Percentiles rank a stretch among this genome's conserved stretches.
Evolutionary conservation across 2,797 vertebrate species (phyloP).

Genomic region (Cirrhinus mrigala): DNA sequence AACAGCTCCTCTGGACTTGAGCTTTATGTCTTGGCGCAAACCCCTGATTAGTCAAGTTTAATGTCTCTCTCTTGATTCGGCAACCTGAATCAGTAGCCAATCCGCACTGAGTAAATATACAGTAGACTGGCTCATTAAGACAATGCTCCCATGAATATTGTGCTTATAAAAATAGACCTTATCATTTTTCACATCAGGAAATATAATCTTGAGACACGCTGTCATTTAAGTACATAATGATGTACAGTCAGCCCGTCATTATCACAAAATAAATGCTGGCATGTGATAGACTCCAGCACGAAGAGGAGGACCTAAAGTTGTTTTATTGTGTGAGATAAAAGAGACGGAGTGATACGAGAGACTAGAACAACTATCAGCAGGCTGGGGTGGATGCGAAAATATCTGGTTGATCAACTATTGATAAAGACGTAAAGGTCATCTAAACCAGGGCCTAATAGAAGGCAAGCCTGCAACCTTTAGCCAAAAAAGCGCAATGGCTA

Average conservation of each 20-base stretch:
- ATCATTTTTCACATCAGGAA: neutral
- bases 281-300: neutral
- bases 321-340: neutral
- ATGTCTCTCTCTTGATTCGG: slow-evolving; percentile 60
- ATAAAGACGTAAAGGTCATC: neutral
- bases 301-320: neutral
- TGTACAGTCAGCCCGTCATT: neutral
- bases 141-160: slow-evolving; percentile 61
- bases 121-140: slow-evolving; percentile 72
- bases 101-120: slow-evolving; percentile 69
- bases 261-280: neutral
- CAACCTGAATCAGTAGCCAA: slow-evolving; percentile 60
- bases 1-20: slow-evolving; percentile 31
- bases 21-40: slow-evolving; percentile 58
- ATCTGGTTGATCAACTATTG: neutral
- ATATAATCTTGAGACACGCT: neutral
- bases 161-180: neutral
- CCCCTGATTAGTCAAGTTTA: slow-evolving; percentile 70
- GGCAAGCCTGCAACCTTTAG: no score
- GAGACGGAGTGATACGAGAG: neutral
- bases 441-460: neutral
- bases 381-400: neutral
- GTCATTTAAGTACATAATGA: neutral
- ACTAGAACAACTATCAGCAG: neutral
- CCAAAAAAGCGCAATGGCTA: no score